Evolutionary conservation across 2,888 invertebrate genomes (phyloP).

Genomic region (Stenodema calcarata): DNA sequence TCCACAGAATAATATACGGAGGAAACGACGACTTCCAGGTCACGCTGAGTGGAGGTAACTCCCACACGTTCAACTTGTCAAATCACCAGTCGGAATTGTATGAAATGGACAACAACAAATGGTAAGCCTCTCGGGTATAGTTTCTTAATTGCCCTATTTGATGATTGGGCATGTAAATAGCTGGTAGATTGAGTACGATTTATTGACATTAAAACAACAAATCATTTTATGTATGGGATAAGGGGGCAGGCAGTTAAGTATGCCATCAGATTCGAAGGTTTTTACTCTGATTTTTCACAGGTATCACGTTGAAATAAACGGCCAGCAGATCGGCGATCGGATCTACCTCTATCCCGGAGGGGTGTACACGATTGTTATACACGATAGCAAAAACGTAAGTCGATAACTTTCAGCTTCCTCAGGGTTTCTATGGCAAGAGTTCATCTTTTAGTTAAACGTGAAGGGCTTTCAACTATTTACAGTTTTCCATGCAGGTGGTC

Average conservation of each 20-base stretch:
- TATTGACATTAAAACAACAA: too few species aligned
- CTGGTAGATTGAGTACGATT: too few species aligned
- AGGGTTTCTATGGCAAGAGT: too few species aligned
- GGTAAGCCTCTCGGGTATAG: not conserved
- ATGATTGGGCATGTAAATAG: too few species aligned
- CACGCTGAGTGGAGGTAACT: not conserved
- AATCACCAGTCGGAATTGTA: slow-evolving; percentile 7
- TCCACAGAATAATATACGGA: slow-evolving; percentile 33
- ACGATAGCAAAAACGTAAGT: slow-evolving; percentile 1
- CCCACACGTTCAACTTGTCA: not conserved
- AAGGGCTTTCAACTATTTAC: too few species aligned
- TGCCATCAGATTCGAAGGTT: too few species aligned
- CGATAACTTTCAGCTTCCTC: not conserved
- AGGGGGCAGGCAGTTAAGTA: too few species aligned
- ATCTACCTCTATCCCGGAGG: slow-evolving; percentile 48
- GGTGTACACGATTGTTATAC: slow-evolving; percentile 47
- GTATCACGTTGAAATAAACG: slow-evolving; percentile 45
- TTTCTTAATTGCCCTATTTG: too few species aligned
- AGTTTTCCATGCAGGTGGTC: too few species aligned
- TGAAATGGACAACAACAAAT: slow-evolving; percentile 41
- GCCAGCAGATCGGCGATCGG: slow-evolving; percentile 7
- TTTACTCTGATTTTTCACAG: too few species aligned
- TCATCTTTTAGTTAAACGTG: too few species aligned
- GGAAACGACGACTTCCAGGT: slow-evolving; percentile 12
- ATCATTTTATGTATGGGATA: too few species aligned